Evolutionary conservation across 2,113 vertebrate species (phyloP).

Genomic region (Epinephelus moara): DNA sequence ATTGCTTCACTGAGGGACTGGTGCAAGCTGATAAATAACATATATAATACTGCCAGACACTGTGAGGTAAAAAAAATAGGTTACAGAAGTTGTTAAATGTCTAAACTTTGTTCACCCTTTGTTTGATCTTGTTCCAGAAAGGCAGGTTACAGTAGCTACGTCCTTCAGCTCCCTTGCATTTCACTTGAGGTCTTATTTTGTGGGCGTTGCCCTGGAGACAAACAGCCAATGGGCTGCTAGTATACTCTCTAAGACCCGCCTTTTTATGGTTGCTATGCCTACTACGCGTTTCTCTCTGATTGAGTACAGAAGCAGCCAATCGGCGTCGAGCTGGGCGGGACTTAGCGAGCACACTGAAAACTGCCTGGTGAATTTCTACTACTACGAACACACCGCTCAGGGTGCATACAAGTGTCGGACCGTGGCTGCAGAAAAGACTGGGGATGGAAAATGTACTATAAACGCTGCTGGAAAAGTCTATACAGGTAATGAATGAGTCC

Average conservation of each 20-base stretch:
- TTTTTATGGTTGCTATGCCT: slow-evolving; percentile 81
- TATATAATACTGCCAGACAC: background rate
- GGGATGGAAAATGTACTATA: slow-evolving; percentile 69
- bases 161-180: background rate
- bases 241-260: slow-evolving; percentile 51
- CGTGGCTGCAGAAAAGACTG: slow-evolving; percentile 8
- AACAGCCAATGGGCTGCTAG: slow-evolving; percentile 55
- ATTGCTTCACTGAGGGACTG: background rate
- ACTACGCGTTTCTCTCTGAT: slow-evolving; percentile 59
- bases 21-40: background rate
- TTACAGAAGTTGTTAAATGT: background rate
- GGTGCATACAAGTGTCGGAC: slow-evolving; percentile 18
- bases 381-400: slow-evolving; percentile 67
- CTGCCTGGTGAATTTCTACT: slow-evolving; percentile 74
- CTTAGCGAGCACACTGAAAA: slow-evolving; percentile 53
- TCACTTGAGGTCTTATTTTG: background rate
- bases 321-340: slow-evolving; percentile 57
- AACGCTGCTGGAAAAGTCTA: slow-evolving; percentile 48
- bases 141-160: background rate
- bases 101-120: background rate
- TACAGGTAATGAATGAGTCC: slow-evolving; percentile 69
- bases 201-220: slow-evolving; percentile 40
- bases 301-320: slow-evolving; percentile 68
- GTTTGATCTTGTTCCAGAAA: background rate
- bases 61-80: background rate